phyloP scores from a whole-genome alignment of 2,888 invertebrate species.

The Latrodectus elegans region DNA sequence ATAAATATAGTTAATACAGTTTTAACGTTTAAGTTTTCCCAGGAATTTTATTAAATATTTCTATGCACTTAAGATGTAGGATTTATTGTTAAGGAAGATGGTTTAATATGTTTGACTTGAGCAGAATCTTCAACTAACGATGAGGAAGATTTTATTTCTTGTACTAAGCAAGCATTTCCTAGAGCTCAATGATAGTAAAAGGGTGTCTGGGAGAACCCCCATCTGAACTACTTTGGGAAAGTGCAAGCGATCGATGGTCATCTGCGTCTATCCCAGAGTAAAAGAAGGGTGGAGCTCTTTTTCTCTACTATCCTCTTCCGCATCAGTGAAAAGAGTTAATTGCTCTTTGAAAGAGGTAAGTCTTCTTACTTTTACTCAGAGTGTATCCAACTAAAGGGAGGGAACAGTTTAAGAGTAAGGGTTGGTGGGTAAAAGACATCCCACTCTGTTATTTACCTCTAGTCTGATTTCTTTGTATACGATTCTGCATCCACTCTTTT shows the following conservation, averaged over 20 bases:
- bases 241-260: slow-evolving; percentile 43
- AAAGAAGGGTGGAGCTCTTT: background rate
- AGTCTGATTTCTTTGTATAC: background rate
- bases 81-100: too few relatives aligned
- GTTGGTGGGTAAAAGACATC: background rate
- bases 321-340: slow-evolving; percentile 46
- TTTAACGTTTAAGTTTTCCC: too few relatives aligned
- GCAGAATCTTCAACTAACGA: too few relatives aligned
- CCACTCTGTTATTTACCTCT: background rate
- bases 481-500: background rate
- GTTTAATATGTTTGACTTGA: too few relatives aligned
- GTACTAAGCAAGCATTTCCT: too few relatives aligned
- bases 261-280: slow-evolving; percentile 26
- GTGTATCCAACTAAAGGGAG: background rate
- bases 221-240: slow-evolving; percentile 1
- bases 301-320: background rate
- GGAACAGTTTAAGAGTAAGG: background rate
- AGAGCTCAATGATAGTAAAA: background rate
- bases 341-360: slow-evolving; percentile 39
- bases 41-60: too few relatives aligned
- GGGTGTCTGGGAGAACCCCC: background rate
- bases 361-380: slow-evolving; percentile 8
- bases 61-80: too few relatives aligned
- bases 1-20: too few relatives aligned
- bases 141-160: too few relatives aligned